Conservation (phyloP, 2,797 vertebrate species). For the Epinephelus malabaricus region DNA sequence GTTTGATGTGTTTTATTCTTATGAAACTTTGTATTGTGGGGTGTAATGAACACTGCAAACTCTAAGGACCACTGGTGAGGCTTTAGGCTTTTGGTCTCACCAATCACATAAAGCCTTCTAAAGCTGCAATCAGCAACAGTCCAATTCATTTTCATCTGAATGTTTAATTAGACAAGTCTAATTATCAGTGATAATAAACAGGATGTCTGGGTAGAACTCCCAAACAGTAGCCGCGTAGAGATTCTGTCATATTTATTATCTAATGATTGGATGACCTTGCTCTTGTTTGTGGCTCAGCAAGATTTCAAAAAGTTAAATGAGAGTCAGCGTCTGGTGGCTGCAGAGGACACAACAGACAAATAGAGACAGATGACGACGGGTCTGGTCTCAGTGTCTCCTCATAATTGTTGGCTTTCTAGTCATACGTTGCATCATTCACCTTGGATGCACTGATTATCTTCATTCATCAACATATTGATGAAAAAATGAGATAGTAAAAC, state of each 20-base stretch:
- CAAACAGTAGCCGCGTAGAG: not conserved
- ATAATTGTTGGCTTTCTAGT: conserved; percentile 64
- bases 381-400: conserved; percentile 62
- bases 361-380: conserved; percentile 62
- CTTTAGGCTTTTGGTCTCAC: not conserved
- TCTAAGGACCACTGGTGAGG: not conserved
- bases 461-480: conserved; percentile 57
- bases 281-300: conserved; percentile 20
- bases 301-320: conserved; percentile 36
- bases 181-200: conserved; percentile 12
- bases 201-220: not conserved
- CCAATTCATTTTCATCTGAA: not conserved
- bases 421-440: conserved; percentile 45
- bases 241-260: conserved; percentile 25
- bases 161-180: conserved; percentile 16
- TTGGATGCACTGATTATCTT: conserved; percentile 57
- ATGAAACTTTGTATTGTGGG: too few species aligned
- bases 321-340: conserved; percentile 23
- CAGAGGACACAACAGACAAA: conserved; percentile 54
- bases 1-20: not conserved
- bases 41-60: not conserved
- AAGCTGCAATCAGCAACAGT: not conserved
- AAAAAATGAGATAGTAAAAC: conserved; percentile 22
- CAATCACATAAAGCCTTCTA: not conserved
- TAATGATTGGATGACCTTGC: conserved; percentile 27